These are phyloP conservation scores for Tillus elongatus DNA, from an alignment of 2,888 invertebrate species.

Conservation along the genomic window DNA sequence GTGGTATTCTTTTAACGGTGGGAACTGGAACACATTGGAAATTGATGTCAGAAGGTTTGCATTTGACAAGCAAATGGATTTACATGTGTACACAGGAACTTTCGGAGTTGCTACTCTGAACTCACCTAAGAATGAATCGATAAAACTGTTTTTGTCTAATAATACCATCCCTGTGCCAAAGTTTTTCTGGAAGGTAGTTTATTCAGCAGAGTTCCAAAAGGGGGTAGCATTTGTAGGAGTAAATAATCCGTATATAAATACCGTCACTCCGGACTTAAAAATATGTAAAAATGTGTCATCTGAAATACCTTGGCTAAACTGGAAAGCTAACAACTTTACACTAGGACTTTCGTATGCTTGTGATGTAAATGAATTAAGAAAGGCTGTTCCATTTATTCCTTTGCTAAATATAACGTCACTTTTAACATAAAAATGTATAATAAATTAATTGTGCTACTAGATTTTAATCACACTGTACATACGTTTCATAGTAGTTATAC, in stretches of 20 bases:
- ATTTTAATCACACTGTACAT: too few species aligned
- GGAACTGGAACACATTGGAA: constrained; percentile 42
- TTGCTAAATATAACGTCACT: constrained; percentile 41
- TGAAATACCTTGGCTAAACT: constrained; percentile 52
- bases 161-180: constrained; percentile 45
- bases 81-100: constrained; percentile 37
- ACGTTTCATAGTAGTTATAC: too few species aligned
- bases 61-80: constrained; percentile 21
- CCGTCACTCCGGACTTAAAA: constrained; percentile 20
- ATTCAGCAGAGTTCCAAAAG: constrained; percentile 43
- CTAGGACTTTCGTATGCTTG: constrained; percentile 57
- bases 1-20: constrained; percentile 42
- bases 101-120: constrained; percentile 20
- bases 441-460: too few species aligned
- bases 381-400: constrained; percentile 46
- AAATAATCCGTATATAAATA: constrained; percentile 48
- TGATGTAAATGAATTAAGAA: constrained; percentile 48
- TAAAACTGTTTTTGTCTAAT: too few species aligned
- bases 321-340: constrained; percentile 45
- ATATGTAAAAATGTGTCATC: constrained; percentile 44
- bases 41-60: constrained; percentile 30
- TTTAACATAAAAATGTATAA: too few species aligned
- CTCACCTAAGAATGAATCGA: too few species aligned
- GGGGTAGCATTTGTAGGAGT: constrained; percentile 53
- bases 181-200: constrained; percentile 51